A percentile compares a stretch with the other conserved stretches of the same genome.
phyloP scores from a whole-genome alignment of 2,797 vertebrate species.

The Loris lydekkerianus region DNA sequence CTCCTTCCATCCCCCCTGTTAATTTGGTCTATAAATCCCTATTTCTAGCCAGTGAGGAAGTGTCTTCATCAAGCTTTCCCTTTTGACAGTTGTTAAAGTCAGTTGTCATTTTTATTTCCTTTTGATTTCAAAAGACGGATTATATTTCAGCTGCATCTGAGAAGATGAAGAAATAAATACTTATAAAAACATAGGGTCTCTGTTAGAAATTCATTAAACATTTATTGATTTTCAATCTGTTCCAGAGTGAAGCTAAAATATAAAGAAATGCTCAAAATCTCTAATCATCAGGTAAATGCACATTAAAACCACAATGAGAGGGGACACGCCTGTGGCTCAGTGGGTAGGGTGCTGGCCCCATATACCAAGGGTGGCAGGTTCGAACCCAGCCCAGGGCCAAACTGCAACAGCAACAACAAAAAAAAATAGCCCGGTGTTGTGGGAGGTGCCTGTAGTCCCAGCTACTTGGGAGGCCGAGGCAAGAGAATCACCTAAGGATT shows the following conservation, averaged over 20 bases:
- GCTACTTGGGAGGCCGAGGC: no score
- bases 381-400: no score
- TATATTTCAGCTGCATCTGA: background rate
- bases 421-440: no score
- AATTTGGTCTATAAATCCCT: background rate
- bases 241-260: background rate
- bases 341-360: no score
- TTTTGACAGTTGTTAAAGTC: background rate
- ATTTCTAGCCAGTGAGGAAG: background rate
- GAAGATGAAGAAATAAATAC: background rate
- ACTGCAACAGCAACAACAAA: no score
- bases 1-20: background rate
- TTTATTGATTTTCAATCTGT: background rate
- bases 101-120: background rate
- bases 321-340: no score
- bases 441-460: no score
- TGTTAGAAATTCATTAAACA: background rate
- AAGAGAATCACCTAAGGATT: no score
- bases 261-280: no score
- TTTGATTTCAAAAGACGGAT: background rate
- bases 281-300: no score
- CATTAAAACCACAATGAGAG: no score
- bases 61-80: background rate
- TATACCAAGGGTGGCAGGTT: no score
- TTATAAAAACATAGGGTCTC: background rate